phyloP scores from a whole-genome alignment of 2,113 vertebrate genomes.

The Labeo rohita region DNA sequence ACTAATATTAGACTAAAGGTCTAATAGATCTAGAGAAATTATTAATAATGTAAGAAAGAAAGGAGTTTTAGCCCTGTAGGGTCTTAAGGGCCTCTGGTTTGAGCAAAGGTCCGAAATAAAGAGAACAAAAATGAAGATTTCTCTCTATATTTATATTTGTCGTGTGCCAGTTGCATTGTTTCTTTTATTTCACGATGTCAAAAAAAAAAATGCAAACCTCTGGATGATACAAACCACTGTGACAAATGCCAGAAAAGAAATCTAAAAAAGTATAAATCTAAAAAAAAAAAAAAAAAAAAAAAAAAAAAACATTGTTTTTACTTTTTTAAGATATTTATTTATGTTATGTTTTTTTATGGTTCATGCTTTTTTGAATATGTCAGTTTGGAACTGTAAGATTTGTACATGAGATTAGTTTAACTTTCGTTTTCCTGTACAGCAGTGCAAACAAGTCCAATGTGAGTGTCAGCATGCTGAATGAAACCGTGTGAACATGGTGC shows the following conservation, averaged over 20 bases:
- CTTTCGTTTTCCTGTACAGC: conserved; percentile 72
- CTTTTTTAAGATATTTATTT: conserved; percentile 69
- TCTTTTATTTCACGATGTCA: conserved; percentile 63
- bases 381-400: conserved; percentile 75
- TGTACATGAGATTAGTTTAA: conserved; percentile 66
- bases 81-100: not conserved
- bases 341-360: conserved; percentile 60
- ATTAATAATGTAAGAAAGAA: not conserved
- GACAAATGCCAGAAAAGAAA: conserved; percentile 73
- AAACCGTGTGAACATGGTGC: conserved; percentile 69
- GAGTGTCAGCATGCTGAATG: conserved; percentile 80
- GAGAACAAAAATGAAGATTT: conserved; percentile 44
- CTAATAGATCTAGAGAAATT: conserved; percentile 53
- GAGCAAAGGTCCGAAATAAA: conserved; percentile 57
- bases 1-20: conserved; percentile 51
- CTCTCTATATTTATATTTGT: conserved; percentile 60
- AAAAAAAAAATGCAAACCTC: conserved; percentile 61
- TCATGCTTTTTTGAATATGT: conserved; percentile 67
- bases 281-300: conserved; percentile 8
- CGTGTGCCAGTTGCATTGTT: conserved; percentile 61
- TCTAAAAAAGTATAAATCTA: conserved; percentile 50
- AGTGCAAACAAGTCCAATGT: conserved; percentile 69
- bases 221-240: conserved; percentile 79
- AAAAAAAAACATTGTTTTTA: conserved; percentile 63
- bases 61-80: not conserved